Conservation (phyloP, 2,888 invertebrate genomes). For the Lasioglossum marginatum region DNA sequence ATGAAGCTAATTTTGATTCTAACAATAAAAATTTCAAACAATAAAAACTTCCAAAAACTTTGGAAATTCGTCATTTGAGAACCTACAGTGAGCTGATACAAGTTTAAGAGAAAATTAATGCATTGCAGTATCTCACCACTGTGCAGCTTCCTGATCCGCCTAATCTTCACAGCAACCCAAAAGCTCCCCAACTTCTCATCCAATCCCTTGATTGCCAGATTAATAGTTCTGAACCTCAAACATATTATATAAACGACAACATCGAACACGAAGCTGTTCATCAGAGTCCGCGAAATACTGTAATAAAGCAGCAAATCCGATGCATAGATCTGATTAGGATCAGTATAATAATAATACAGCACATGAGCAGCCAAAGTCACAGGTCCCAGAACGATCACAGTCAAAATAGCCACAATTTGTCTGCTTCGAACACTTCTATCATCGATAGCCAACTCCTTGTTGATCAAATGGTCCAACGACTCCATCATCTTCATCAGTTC, state of each 20-base stretch:
- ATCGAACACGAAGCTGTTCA: slow-evolving; percentile 75
- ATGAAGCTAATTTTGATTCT: not conserved
- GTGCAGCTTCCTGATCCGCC: slow-evolving; percentile 72
- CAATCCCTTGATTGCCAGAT: slow-evolving; percentile 65
- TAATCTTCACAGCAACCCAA: slow-evolving; percentile 71
- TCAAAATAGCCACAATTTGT: slow-evolving; percentile 66
- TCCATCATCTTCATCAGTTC: slow-evolving; percentile 70
- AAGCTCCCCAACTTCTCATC: slow-evolving; percentile 59
- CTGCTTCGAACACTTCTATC: slow-evolving; percentile 59
- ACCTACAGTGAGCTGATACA: too few species aligned
- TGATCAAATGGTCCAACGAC: slow-evolving; percentile 69
- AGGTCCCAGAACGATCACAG: slow-evolving; percentile 68
- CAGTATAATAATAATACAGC: slow-evolving; percentile 73
- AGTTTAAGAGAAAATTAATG: too few species aligned
- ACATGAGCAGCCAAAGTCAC: slow-evolving; percentile 69
- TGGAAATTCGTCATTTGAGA: too few species aligned
- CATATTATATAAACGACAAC: slow-evolving; percentile 71
- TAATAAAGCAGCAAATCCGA: slow-evolving; percentile 77
- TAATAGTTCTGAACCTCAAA: slow-evolving; percentile 70
- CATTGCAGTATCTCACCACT: slow-evolving; percentile 62
- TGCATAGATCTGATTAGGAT: slow-evolving; percentile 73
- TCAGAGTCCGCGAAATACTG: slow-evolving; percentile 74
- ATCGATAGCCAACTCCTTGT: slow-evolving; percentile 52
- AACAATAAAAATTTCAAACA: too few species aligned
- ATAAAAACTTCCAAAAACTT: too few species aligned